Base-by-base conservation (phyloP, 2,113 vertebrate genomes). In the Proteles cristata region DNA sequence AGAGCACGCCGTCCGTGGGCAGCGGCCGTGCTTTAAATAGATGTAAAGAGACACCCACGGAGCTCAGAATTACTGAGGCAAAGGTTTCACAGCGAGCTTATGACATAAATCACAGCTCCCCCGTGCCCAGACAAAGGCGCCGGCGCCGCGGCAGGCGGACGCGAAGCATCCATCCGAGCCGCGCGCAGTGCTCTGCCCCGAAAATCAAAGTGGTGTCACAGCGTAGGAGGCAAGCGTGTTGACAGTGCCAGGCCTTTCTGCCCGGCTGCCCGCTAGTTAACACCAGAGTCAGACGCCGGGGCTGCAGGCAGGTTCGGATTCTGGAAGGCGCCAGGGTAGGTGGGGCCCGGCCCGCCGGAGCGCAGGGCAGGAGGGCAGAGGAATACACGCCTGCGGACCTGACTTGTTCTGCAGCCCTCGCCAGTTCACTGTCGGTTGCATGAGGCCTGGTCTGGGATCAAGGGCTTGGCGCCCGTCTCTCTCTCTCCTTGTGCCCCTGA, bases 21-120 rank as follows among this genome's bases (percentile, higher is more conserved):
- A 83, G 50, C 96, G 68, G 91, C 90, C 39, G 21, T 26, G 23
- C 93, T 91, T 85, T 91, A 91, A 91, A 89, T 84, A 97, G 97
- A 93, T 96, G 93, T 96, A 63, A 93, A 61, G 92, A 96, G 96
- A 97, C 94, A 65, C 93, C 96, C 92, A 16, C 33, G 95, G 97
- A 73, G 95, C 87, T 73, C 79, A 35, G 96, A 97, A 94, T 96
- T 87, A 89, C 93, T 19, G 94, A 97, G 94, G 94, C 94, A 96
- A 97, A 96, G 97, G 87, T 79, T 92, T 93, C 96, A 53, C 92
- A 93, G 97, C 9, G 50, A 90, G 96, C 95, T 25, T 2, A 14
- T n/a, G 97, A 88, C 96, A 98, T 95, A 97, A 95, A 96, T 96
- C 97, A 92, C 93, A 61, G 83, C 2, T 55, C 35, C 86, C 93